Evolutionary conservation across 2,888 invertebrate genomes (phyloP).

Genomic region (Erpobdella octoculata): DNA sequence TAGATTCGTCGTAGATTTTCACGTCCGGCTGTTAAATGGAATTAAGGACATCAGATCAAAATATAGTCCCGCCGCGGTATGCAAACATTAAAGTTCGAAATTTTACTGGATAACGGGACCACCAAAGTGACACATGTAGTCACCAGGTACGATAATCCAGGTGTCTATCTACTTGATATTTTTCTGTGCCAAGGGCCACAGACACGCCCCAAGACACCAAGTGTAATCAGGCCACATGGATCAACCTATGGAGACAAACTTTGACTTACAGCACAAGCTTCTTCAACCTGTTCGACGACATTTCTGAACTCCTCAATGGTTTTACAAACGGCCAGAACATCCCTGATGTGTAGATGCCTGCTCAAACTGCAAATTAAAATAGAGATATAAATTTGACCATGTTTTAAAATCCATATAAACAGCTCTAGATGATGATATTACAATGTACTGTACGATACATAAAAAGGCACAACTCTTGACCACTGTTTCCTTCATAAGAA

Average conservation of each 20-base stretch:
- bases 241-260: no score
- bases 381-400: not conserved
- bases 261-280: slow-evolving; percentile 11
- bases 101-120: no score
- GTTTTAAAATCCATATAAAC: not conserved
- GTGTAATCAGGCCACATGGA: no score
- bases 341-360: slow-evolving; percentile 1
- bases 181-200: no score
- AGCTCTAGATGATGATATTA: not conserved
- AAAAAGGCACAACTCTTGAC: no score
- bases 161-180: no score
- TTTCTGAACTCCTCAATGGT: slow-evolving; percentile 5
- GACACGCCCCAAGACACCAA: no score
- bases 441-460: not conserved
- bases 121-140: no score
- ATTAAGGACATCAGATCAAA: not conserved
- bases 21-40: slow-evolving; percentile 51
- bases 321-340: slow-evolving; percentile 16
- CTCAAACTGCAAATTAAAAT: slow-evolving; percentile 8
- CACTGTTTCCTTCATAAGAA: no score
- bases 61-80: no score
- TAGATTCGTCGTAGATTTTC: slow-evolving; percentile 39
- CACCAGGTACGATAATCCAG: no score
- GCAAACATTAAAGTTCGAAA: no score
- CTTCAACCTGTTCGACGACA: not conserved